Conservation (phyloP, 2,113 vertebrate genomes). For the Scomber colias region DNA sequence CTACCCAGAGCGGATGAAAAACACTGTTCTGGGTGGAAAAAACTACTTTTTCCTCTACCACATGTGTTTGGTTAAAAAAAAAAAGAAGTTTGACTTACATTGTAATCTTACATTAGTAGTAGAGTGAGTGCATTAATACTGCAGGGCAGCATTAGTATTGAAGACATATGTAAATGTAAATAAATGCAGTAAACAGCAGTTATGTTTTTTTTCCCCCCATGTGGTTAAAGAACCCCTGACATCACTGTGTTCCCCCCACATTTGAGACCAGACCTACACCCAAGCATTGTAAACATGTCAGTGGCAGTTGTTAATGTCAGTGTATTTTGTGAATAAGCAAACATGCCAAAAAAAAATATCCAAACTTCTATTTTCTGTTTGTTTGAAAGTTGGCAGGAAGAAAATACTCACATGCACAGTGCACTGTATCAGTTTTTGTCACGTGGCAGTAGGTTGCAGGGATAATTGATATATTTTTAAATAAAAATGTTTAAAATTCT, state of each 20-base stretch:
- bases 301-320: conserved; percentile 1
- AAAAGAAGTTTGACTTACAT: too few species aligned
- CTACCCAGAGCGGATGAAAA: not conserved
- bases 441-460: not conserved
- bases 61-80: conserved; percentile 17
- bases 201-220: too few species aligned
- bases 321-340: conserved; percentile 1
- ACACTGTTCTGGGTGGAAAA: not conserved
- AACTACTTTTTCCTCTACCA: conserved; percentile 2
- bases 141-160: too few species aligned
- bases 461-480: not conserved
- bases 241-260: too few species aligned
- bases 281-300: conserved; percentile 12
- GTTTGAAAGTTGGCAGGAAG: too few species aligned
- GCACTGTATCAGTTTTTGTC: not conserved
- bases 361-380: not conserved
- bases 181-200: too few species aligned
- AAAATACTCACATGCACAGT: too few species aligned
- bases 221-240: too few species aligned
- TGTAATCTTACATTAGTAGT: too few species aligned
- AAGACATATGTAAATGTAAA: too few species aligned
- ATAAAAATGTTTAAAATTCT: not conserved
- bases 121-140: too few species aligned
- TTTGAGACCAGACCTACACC: not conserved
- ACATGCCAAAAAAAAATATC: not conserved